Percentiles rank a stretch among this genome's conserved stretches.
These are phyloP conservation scores for Calosoma granatense DNA, from an alignment of 1,140 invertebrate genomes.

Conservation along the genomic window DNA sequence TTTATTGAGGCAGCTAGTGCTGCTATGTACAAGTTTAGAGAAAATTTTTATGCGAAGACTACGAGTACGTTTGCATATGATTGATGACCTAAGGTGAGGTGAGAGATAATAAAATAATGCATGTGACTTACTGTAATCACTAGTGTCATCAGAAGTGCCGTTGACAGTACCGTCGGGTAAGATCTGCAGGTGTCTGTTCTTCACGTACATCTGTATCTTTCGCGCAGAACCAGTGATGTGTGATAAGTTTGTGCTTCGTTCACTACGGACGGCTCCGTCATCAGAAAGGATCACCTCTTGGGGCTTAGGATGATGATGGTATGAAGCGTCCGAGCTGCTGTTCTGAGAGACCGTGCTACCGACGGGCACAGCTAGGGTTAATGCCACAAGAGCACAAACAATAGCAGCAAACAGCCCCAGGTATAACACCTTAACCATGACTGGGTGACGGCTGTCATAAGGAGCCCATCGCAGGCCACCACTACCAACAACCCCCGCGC, in stretches of 20 bases:
- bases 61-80: too few relatives aligned
- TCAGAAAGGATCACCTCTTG: conserved; percentile 20
- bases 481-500: not conserved
- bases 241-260: conserved; percentile 62
- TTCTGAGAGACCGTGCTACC: conserved; percentile 2
- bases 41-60: too few relatives aligned
- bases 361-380: conserved; percentile 21
- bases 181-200: conserved; percentile 65
- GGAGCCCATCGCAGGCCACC: conserved; percentile 1
- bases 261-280: conserved; percentile 35
- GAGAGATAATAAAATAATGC: too few relatives aligned
- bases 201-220: conserved; percentile 71
- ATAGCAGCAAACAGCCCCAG: conserved; percentile 32
- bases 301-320: conserved; percentile 13
- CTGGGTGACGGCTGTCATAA: conserved; percentile 32
- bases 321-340: not conserved
- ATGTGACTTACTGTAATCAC: conserved; percentile 70
- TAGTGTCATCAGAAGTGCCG: conserved; percentile 60
- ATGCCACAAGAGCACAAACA: conserved; percentile 30
- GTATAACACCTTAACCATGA: conserved; percentile 35
- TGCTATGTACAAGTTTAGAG: too few relatives aligned
- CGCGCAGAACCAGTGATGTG: conserved; percentile 59
- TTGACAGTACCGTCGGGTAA: conserved; percentile 69
- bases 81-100: too few relatives aligned
- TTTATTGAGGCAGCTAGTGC: too few relatives aligned